Percentiles rank a stretch among this genome's conserved stretches.
Conservation (phyloP, 2,888 invertebrate genomes). For the Tiphia femorata region DNA sequence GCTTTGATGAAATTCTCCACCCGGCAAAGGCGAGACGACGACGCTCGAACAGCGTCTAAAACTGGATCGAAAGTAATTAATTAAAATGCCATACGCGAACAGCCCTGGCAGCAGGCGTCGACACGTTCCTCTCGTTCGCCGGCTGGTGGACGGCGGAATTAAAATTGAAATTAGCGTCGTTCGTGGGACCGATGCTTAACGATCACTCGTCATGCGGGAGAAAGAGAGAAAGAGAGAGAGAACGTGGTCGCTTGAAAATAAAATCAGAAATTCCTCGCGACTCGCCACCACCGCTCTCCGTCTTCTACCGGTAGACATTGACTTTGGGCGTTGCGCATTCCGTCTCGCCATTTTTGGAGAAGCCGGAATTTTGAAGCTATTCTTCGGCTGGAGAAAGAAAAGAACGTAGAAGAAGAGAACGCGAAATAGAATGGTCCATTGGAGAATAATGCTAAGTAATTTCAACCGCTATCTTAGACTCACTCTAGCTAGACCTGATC, state of each 20-base stretch:
- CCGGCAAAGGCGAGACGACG: not conserved
- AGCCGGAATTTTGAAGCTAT: slow-evolving; percentile 31
- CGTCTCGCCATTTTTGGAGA: slow-evolving; percentile 41
- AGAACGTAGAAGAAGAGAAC: too few species aligned
- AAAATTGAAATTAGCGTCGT: slow-evolving; percentile 2
- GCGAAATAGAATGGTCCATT: too few species aligned
- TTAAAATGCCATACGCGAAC: not conserved
- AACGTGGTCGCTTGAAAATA: slow-evolving; percentile 28
- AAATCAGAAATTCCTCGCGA: slow-evolving; percentile 39
- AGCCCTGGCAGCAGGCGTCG: not conserved
- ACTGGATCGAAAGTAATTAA: slow-evolving; percentile 3
- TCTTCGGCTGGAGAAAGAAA: too few species aligned
- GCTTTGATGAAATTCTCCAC: not conserved
- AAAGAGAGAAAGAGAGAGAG: too few species aligned
- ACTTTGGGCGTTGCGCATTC: slow-evolving; percentile 38
- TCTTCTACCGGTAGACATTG: slow-evolving; percentile 33
- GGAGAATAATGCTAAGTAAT: too few species aligned
- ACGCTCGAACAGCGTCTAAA: not conserved
- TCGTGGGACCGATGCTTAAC: slow-evolving; percentile 6
- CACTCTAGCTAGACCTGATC: too few species aligned
- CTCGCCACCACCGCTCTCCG: slow-evolving; percentile 5
- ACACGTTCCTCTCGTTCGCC: not conserved
- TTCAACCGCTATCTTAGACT: too few species aligned
- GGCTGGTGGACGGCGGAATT: not conserved
- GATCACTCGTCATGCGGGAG: slow-evolving; percentile 1